phyloP scores from a whole-genome alignment of 2,888 invertebrate species.

The Dorcus hopei region DNA sequence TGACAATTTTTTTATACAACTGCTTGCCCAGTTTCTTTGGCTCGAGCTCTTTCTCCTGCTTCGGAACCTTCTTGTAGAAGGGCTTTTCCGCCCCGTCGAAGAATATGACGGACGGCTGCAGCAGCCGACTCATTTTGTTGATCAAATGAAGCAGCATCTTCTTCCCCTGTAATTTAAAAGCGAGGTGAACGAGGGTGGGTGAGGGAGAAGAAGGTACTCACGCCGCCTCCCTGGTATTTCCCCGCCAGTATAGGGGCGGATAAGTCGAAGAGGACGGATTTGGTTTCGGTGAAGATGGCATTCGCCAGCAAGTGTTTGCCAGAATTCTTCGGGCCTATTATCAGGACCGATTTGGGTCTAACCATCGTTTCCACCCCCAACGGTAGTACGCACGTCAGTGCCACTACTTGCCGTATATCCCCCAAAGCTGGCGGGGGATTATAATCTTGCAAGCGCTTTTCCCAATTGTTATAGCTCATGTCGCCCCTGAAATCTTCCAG shows the following conservation, averaged over 20 bases:
- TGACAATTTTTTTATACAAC: slow-evolving; percentile 66
- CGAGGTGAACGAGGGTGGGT: neutral
- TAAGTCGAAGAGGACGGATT: slow-evolving; percentile 73
- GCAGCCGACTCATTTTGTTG: slow-evolving; percentile 61
- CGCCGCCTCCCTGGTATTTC: slow-evolving; percentile 66
- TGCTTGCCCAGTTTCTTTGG: slow-evolving; percentile 69
- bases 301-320: slow-evolving; percentile 72
- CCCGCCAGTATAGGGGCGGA: slow-evolving; percentile 66
- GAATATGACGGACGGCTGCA: slow-evolving; percentile 72
- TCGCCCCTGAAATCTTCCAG: slow-evolving; percentile 70
- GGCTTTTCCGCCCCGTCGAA: slow-evolving; percentile 66
- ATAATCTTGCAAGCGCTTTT: slow-evolving; percentile 45
- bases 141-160: slow-evolving; percentile 65
- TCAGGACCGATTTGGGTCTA: slow-evolving; percentile 58
- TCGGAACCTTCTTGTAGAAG: slow-evolving; percentile 66
- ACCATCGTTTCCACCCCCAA: slow-evolving; percentile 46
- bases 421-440: slow-evolving; percentile 57
- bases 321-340: slow-evolving; percentile 66
- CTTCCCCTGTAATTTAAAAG: slow-evolving; percentile 47
- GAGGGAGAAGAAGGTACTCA: slow-evolving; percentile 7
- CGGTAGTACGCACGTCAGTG: slow-evolving; percentile 57
- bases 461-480: slow-evolving; percentile 59
- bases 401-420: slow-evolving; percentile 59
- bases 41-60: slow-evolving; percentile 60
- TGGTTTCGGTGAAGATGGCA: slow-evolving; percentile 72